These are phyloP conservation scores for Spicauda simplicius DNA, from an alignment of 2,888 invertebrate species.

Conservation along the genomic window DNA sequence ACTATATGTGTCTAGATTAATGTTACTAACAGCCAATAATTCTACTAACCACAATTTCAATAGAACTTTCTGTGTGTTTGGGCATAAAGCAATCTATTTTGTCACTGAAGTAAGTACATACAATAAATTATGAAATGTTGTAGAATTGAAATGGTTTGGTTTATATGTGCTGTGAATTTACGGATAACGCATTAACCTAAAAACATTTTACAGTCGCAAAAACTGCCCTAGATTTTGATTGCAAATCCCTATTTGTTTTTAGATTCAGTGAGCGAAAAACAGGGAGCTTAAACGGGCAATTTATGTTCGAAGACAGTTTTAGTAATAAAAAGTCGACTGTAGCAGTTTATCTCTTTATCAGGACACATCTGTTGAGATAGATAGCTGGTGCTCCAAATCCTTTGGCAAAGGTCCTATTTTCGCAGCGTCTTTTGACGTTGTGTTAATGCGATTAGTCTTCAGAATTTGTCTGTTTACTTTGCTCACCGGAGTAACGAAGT, in stretches of 20 bases:
- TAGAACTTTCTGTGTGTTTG: no score
- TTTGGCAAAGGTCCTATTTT: constrained; percentile 36
- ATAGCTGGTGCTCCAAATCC: constrained; percentile 32
- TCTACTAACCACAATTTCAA: no score
- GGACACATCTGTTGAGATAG: constrained; percentile 37
- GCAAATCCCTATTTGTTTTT: constrained; percentile 37
- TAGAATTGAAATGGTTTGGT: neutral
- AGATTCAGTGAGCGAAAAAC: constrained; percentile 32
- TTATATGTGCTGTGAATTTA: neutral
- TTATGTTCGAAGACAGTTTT: constrained; percentile 36
- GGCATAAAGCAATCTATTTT: no score
- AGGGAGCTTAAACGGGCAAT: constrained; percentile 33
- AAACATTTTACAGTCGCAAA: constrained; percentile 32
- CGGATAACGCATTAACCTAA: constrained; percentile 27
- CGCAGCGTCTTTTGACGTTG: constrained; percentile 28
- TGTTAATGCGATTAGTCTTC: constrained; percentile 31
- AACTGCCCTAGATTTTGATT: constrained; percentile 35
- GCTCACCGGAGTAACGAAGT: constrained; percentile 1
- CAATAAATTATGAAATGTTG: neutral
- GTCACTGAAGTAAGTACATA: neutral
- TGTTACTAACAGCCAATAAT: no score
- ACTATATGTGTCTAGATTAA: no score
- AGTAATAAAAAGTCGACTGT: constrained; percentile 35
- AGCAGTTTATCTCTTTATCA: constrained; percentile 36
- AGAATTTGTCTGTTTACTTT: constrained; percentile 24